These are phyloP conservation scores for Aix galericulata DNA, from an alignment of 2,113 vertebrate species.

Conservation along the genomic window DNA sequence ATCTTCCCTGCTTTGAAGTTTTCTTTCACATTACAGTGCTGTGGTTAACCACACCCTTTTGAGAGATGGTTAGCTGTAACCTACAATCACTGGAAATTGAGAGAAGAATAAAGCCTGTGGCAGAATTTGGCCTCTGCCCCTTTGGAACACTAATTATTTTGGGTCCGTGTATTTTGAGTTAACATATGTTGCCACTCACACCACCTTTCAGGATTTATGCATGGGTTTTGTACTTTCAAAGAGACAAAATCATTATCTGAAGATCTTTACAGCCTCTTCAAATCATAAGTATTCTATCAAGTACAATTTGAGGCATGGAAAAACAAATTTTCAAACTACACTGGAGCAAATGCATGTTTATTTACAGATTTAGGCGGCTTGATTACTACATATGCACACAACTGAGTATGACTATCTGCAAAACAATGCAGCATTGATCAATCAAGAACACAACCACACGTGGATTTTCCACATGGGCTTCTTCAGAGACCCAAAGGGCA, in stretches of 20 bases:
- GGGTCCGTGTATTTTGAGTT: not conserved
- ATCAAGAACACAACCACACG: not conserved
- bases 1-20: slow-evolving; percentile 75
- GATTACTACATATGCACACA: not conserved
- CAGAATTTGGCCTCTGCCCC: slow-evolving; percentile 55
- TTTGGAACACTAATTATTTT: slow-evolving; percentile 50
- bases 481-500: not conserved
- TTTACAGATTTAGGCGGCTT: not conserved
- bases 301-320: not conserved
- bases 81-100: slow-evolving; percentile 56
- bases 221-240: not conserved
- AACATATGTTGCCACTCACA: not conserved
- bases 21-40: slow-evolving; percentile 60
- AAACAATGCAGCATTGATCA: not conserved
- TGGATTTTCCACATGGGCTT: not conserved
- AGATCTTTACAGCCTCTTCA: slow-evolving; percentile 13
- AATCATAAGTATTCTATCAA: not conserved
- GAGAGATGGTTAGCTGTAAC: slow-evolving; percentile 60
- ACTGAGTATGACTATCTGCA: not conserved
- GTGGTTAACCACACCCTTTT: slow-evolving; percentile 66
- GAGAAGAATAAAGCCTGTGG: slow-evolving; percentile 54
- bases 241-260: not conserved
- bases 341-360: not conserved
- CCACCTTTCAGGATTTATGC: not conserved
- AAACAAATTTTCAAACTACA: not conserved